Base-by-base conservation (phyloP, 2,888 invertebrate species). In the Orthonevra nobilis region DNA sequence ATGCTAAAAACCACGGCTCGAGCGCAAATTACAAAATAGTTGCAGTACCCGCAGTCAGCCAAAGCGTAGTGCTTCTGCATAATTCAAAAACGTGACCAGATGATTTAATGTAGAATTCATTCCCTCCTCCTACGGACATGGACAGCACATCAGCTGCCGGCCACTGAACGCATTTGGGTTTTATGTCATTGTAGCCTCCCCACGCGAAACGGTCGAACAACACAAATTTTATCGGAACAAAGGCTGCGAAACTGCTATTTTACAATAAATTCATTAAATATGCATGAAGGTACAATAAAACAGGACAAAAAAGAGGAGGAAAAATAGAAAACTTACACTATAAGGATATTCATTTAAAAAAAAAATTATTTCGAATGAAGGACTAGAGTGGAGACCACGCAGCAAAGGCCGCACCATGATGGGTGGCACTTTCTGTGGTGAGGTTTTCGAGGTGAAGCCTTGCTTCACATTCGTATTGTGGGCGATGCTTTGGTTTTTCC, bases 1-100 rank as follows among this genome's bases (percentile, higher is more conserved):
- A 17, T 70, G 23, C 50, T 42, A n/a, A 52, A 58, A 58, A 58
- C 70, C 70, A 46, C 48, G 23, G 40, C 28, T 30, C 42, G 28
- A 63, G 50, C 6, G 63, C 56, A 44, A 70, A 63, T 63, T 46
- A 50, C 61, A 54, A 63, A 75, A 63, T 54, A 61, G 63, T 77
- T 52, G 70, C 56, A 42, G 63, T 60, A 54, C 46, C 61, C 30
- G 14, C 61, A 61, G 74, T 75, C 69, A 63, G 61, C 46, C 54
- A 61, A 63, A 23, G 63, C 44, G 63, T 50, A 69, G 63, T 38
- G 10, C 60, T 58, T 38, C 14, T 77, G 63, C 56, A 77, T 77
- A 58, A 77, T 77, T 77, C 75, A 77, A 63, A 63, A 77, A 77
- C 69, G 75, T 63, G 70, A 70, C 63, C 75, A 64, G 38, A 77